phyloP scores from a whole-genome alignment of 2,113 vertebrate genomes.

The Mesitornis unicolor region DNA sequence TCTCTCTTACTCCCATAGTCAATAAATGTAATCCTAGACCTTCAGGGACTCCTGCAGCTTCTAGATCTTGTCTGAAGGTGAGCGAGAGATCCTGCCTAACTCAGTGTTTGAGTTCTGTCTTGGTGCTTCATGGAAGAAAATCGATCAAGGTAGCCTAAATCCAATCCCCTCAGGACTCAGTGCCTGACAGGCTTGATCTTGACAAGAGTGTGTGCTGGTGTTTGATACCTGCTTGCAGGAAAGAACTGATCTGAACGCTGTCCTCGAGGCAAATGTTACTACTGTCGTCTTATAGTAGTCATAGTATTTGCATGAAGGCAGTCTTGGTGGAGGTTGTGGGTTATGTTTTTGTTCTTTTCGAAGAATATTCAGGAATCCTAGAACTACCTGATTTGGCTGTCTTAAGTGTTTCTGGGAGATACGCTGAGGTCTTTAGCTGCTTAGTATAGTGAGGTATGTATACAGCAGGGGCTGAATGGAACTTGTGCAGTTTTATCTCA shows the following conservation, averaged over 20 bases:
- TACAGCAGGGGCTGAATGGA: not conserved
- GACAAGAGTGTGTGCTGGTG: not conserved
- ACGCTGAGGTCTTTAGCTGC: not conserved
- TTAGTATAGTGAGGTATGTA: not conserved
- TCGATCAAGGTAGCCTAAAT: not conserved
- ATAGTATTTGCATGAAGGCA: not conserved
- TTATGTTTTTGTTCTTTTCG: not conserved
- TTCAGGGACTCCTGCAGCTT: not conserved
- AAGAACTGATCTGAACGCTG: not conserved
- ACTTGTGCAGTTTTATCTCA: not conserved
- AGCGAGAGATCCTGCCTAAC: not conserved
- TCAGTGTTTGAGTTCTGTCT: fast-evolving
- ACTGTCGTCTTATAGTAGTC: no score
- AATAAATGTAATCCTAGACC: not conserved
- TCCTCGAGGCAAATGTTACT: not conserved
- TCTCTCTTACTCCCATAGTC: not conserved
- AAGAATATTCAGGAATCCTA: not conserved
- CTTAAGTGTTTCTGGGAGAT: not conserved
- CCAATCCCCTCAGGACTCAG: not conserved
- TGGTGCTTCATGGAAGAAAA: not conserved
- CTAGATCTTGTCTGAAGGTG: not conserved
- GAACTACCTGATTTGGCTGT: not conserved
- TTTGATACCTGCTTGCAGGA: fast-evolving
- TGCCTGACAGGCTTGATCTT: not conserved
- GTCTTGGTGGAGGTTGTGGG: fast-evolving